phyloP scores from a whole-genome alignment of 2,113 vertebrate species.

The Oncorhynchus clarkii region DNA sequence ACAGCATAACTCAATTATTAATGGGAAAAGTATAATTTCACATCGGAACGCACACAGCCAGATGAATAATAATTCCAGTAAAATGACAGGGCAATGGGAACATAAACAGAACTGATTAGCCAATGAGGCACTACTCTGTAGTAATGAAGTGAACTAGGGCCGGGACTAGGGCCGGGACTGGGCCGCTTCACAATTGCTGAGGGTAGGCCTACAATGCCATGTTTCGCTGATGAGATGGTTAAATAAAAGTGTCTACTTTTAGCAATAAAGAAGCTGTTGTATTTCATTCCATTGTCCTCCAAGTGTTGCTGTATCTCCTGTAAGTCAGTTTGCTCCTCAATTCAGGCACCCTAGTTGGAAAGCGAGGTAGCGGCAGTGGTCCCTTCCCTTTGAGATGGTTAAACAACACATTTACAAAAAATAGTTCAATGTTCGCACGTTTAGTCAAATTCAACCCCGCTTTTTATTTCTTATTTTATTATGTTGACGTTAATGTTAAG shows the following conservation, averaged over 20 bases:
- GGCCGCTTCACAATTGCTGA: too few relatives aligned
- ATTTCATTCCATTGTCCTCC: too few relatives aligned
- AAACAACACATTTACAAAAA: too few relatives aligned
- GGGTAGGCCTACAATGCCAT: neutral
- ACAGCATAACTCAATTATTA: constrained; percentile 68
- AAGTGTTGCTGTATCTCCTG: too few relatives aligned
- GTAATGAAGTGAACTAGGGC: constrained; percentile 14
- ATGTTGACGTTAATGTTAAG: constrained; percentile 8
- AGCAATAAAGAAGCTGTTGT: too few relatives aligned
- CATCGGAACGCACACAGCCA: constrained; percentile 25
- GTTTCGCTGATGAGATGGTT: neutral
- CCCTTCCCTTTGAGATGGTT: too few relatives aligned
- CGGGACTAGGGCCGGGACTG: too few relatives aligned
- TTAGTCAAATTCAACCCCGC: too few relatives aligned
- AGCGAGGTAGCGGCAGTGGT: too few relatives aligned
- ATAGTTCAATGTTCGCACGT: too few relatives aligned
- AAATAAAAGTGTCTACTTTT: neutral
- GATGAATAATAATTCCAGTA: constrained; percentile 60
- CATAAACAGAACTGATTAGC: constrained; percentile 59
- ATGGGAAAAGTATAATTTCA: constrained; percentile 56
- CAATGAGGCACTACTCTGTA: constrained; percentile 39
- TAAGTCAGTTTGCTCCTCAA: too few relatives aligned
- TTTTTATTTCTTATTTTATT: neutral
- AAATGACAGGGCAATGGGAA: constrained; percentile 48
- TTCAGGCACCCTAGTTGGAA: too few relatives aligned